Base-by-base conservation (phyloP, 2,113 vertebrate genomes). In the Macquaria ambigua region DNA sequence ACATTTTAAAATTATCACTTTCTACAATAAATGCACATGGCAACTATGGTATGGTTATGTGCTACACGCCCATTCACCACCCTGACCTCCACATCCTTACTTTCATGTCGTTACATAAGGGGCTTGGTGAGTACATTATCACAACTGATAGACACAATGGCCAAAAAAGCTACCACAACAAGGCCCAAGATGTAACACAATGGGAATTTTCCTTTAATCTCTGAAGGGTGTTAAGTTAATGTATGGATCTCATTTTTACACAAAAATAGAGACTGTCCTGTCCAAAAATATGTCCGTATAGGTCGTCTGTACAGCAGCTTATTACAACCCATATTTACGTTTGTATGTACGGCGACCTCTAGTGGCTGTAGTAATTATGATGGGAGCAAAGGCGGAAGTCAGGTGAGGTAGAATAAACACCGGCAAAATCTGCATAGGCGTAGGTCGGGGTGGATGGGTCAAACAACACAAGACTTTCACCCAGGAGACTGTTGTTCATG, bases 191-290 rank as follows among this genome's bases (percentile, higher is more conserved):
- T 74, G 31, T 34, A 53, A 70, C 25, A 77, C 12, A 72, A 67
- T 16, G 43, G n/a, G 41, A 34, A 8, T 14, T 15, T 28, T 25
- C 2, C 9, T 39, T 67, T 67, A 15, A 71, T 62, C 43, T 28
- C 2, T 28, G 25, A 31, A 56, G 25, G 25, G 20, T 34, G 8
- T 25, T 37, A 28, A 2, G 15, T 69, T 37, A 48, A 76, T 70
- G 31, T 31, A 55, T 15, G 9, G n/a, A 77, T 70, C 18, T 48
- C 8, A 82, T 74, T 53, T 77, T 46, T 16, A 50, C 15, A 41
- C 8, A 77, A 37, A 76, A 52, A 31, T 31, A 31, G 28, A 31
- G 28, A 31, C 28, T 31, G 28, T 31, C 28, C 28, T 31, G 1
- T 31, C 28, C 28, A 31, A 31, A 31, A 31, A 31, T 31, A 31